Conservation (phyloP, 2,797 vertebrate genomes). For the Coregonus sp. region DNA sequence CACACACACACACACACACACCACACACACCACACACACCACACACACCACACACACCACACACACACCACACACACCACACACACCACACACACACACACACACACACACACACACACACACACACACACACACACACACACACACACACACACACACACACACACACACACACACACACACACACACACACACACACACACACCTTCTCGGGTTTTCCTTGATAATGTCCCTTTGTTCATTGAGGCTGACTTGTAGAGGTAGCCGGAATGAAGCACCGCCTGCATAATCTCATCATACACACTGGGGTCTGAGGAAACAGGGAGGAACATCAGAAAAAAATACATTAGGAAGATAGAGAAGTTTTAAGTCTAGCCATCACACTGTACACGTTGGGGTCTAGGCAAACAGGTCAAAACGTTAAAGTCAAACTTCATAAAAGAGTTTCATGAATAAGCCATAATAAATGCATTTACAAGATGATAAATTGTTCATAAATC, state of each 20-base stretch:
- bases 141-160: no score
- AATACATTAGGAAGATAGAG: no score
- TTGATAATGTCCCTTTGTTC: conserved; percentile 70
- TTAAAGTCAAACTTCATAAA: no score
- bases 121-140: no score
- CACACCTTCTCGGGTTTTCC: conserved; percentile 83
- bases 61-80: conserved; percentile 58
- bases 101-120: neutral
- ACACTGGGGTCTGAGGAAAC: conserved; percentile 73
- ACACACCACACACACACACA: neutral
- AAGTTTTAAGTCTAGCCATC: no score
- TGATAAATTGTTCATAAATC: no score
- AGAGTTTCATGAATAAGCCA: no score
- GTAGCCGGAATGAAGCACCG: conserved; percentile 83
- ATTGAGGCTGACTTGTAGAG: conserved; percentile 78
- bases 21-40: conserved; percentile 69
- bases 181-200: conserved; percentile 13
- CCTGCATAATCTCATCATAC: conserved; percentile 93
- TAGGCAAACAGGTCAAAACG: no score
- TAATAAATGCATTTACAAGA: no score
- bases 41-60: conserved; percentile 72
- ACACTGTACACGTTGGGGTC: no score
- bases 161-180: neutral
- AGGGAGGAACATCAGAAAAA: neutral
- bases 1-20: neutral